Evolutionary conservation across 1,140 invertebrate species (phyloP), one percentile per base, ranked within the genome.

Genomic region (Zaprionus tsacasi): DNA sequence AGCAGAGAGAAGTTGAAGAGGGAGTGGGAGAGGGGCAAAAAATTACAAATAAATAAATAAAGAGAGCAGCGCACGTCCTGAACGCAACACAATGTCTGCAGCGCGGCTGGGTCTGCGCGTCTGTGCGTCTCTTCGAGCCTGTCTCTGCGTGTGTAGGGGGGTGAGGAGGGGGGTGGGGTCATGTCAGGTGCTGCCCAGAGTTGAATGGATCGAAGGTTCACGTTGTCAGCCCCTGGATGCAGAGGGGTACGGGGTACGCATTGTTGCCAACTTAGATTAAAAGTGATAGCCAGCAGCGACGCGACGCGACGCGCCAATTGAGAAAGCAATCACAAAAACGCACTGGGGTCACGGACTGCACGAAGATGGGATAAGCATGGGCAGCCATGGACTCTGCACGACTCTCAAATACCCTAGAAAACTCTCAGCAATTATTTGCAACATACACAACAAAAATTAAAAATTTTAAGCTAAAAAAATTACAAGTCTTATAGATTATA

Each of bases 251-350:
- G 33, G 15, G 56, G 59, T 27, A 75, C 67, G 73, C 79, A 70
- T 74, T 87, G 76, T 88, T 79, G 71, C 76, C 77, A 88, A 89
- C 83, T 88, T 81, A 68, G 74, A 88, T 88, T 81, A 76, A 75
- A 82, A 78, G 73, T 80, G 83, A 87, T 83, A 66, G 77, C 70
- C 76, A 76, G 73, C 82, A 81, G 61, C 55, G 79, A 21, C 21
- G 21, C 21, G 21, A 21, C 27, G 65, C 56, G 66, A 70, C 82
- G 71, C 58, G 69, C 63, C 72, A 82, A 87, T 87, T 72, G 77
- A 82, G 76, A 88, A 81, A 74, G 82, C 83, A 88, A 87, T 88
- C 77, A 72, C 45, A 70, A 76, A 67, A 73, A 71, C 69, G 69
- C 60, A 72, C 67, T 58, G 56, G 48, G 60, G 60, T 69, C 72